phyloP scores from a whole-genome alignment of 1,140 invertebrate species.

The Bombyx mandarina region DNA sequence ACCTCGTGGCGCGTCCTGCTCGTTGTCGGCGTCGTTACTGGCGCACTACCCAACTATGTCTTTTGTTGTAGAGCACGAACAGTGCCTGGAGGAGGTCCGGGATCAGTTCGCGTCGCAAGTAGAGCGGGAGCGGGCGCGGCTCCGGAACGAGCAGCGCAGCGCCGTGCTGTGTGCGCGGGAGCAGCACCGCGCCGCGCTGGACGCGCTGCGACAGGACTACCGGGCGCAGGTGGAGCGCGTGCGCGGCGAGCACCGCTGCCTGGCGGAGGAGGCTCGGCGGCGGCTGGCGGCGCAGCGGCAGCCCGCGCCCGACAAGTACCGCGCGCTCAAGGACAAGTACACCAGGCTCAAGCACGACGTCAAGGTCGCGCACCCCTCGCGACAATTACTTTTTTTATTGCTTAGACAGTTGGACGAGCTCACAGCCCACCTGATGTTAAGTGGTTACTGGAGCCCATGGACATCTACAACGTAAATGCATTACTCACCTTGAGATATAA shows the following conservation, averaged over 20 bases:
- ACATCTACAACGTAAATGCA: no score
- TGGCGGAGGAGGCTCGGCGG: conserved; percentile 74
- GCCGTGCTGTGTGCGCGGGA: conserved; percentile 54
- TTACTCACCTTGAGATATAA: no score
- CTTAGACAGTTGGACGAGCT: no score
- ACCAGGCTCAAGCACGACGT: conserved; percentile 84
- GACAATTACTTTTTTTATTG: no score
- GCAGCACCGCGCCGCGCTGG: conserved; percentile 35
- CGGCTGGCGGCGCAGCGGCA: conserved; percentile 76
- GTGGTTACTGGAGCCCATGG: no score
- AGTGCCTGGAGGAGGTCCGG: no score
- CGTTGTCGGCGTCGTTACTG: no score
- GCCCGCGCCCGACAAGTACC: conserved; percentile 83
- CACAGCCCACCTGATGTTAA: no score
- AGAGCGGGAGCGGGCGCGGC: conserved; percentile 11
- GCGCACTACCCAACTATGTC: no score
- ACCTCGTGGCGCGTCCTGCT: no score
- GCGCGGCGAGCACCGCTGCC: conserved; percentile 76
- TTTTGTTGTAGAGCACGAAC: no score
- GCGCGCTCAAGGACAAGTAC: conserved; percentile 86
- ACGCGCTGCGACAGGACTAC: conserved; percentile 27
- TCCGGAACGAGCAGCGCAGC: conserved; percentile 38
- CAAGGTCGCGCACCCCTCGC: conserved; percentile 62
- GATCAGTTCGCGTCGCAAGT: no score
- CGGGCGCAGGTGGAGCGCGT: conserved; percentile 57